Base-by-base conservation (phyloP, 1,140 invertebrate genomes). In the Cardiocondyla obscurior region DNA sequence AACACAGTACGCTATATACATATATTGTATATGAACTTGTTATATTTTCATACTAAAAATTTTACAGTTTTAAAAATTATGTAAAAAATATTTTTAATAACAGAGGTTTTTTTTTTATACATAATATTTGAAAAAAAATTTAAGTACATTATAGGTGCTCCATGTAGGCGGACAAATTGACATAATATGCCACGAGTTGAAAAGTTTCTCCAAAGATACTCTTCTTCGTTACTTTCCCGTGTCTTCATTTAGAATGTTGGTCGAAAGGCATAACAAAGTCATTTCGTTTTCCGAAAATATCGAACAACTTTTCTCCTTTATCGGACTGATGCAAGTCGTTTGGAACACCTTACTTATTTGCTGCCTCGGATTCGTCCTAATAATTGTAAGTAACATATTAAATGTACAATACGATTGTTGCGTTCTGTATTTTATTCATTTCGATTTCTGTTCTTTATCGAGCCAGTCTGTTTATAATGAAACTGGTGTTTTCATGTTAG, bases 151-250 rank as follows among this genome's bases (percentile, higher is more conserved):
- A 36, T 46, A 87, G 85, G 55, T 86, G 49, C 8, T 86, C 12
- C 84, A 87, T 10, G 30, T 53, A n/a, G 69, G 85, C 8, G 84
- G 84, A 2, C 84, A 87, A 25, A 49, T 87, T 22, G 85, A 87
- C 30, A 69, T 87, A 30, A 57, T 84, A 5, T 53, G 82, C 25
- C 10, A 74, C 2, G n/a, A 22, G n/a, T 10, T 86, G 0, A 22
- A 12, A 55, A 30, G 28, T 22, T 30, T 85, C n/a, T 69, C 60
- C 7, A 4, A 19, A 0, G n/a, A n/a, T n/a, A 46, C 1, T 8
- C 10, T 6, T 33, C 14, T 39, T 30, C 14, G 14, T 1, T 5
- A 8, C 46, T 44, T n/a, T 7, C 19, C 12, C 0, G 16, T 1
- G 10, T 8, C 0, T 6, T 28, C 14, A 2, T 8, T 77, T 5